A percentile compares a stretch with the other conserved stretches of the same genome.
phyloP scores from a whole-genome alignment of 2,888 invertebrate species.

The Proisotoma minuta region DNA sequence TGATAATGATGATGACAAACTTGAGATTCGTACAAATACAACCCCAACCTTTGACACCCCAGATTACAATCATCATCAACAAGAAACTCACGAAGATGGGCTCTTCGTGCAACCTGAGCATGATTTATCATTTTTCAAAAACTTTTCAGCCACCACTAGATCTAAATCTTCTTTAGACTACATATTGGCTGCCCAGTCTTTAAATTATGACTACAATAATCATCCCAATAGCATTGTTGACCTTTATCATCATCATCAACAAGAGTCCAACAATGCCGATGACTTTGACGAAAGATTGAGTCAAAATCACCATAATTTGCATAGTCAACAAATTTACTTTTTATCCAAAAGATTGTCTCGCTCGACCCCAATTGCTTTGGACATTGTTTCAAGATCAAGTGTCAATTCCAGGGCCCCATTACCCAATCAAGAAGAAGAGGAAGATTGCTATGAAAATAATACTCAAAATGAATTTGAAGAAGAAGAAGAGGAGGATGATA shows the following conservation, averaged over 20 bases:
- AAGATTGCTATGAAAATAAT: no score
- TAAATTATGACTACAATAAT: not conserved
- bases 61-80: not conserved
- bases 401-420: no score
- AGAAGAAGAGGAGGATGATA: not conserved
- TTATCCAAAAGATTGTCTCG: constrained; percentile 13
- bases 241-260: not conserved
- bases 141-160: constrained; percentile 26
- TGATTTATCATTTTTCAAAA: constrained; percentile 29
- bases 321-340: not conserved
- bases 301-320: not conserved
- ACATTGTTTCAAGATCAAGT: constrained; percentile 12
- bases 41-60: not conserved
- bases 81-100: not conserved
- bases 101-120: constrained; percentile 19
- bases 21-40: no score
- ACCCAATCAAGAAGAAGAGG: no score
- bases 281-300: not conserved
- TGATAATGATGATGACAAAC: not conserved
- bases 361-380: constrained; percentile 26
- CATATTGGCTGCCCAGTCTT: not conserved
- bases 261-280: not conserved
- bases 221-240: not conserved
- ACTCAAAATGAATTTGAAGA: not conserved
- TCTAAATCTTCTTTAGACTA: constrained; percentile 17